A percentile compares a stretch with the other conserved stretches of the same genome.
These are phyloP conservation scores for Steromphala cineraria DNA, from an alignment of 2,888 invertebrate genomes.

Conservation along the genomic window DNA sequence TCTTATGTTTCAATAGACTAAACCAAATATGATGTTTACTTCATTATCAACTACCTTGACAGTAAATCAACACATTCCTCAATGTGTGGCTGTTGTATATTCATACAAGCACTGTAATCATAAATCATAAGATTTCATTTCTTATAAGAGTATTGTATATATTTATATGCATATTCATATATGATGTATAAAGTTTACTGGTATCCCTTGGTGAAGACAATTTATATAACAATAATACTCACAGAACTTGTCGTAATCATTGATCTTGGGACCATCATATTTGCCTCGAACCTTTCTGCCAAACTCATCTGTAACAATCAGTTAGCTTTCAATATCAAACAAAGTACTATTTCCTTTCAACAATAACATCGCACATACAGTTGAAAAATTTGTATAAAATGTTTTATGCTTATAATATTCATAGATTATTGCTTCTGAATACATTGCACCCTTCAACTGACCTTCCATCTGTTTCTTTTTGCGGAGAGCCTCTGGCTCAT, in stretches of 20 bases:
- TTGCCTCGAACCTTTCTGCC: slow-evolving; percentile 89
- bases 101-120: no score
- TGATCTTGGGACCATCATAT: slow-evolving; percentile 86
- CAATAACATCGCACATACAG: neutral
- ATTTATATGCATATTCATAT: neutral
- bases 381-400: neutral
- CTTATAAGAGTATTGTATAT: no score
- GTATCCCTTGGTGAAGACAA: no score
- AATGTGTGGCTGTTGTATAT: no score
- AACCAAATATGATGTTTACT: no score
- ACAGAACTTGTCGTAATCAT: slow-evolving; percentile 96
- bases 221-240: slow-evolving; percentile 55
- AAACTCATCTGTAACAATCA: slow-evolving; percentile 71
- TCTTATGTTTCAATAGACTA: no score
- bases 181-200: neutral
- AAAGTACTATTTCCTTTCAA: neutral
- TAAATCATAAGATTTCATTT: no score
- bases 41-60: no score
- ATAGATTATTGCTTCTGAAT: neutral
- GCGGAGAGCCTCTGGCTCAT: slow-evolving; percentile 59
- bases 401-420: neutral
- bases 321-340: neutral
- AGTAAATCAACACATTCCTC: no score
- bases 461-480: slow-evolving; percentile 59
- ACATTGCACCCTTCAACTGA: slow-evolving; percentile 19